Conservation (phyloP, 2,113 vertebrate species). For the Ploceus nigricollis region DNA sequence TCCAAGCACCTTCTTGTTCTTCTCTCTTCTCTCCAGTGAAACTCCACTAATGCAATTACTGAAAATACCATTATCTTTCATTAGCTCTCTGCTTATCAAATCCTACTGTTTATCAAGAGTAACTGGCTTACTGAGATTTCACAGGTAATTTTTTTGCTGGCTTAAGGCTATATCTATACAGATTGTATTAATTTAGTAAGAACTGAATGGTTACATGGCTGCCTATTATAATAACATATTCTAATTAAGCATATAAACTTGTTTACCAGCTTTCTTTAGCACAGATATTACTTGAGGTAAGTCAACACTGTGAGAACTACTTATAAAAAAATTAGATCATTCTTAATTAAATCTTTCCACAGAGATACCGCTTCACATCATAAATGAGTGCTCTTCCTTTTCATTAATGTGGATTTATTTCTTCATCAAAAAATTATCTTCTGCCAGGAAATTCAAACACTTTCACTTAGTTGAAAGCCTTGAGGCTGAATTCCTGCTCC, state of each 20-base stretch:
- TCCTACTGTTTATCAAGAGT: neutral
- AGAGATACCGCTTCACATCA: neutral
- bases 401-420: neutral
- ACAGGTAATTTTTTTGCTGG: neutral
- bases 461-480: neutral
- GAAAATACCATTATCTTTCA: neutral
- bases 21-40: neutral
- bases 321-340: slow-evolving; percentile 2
- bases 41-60: neutral
- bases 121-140: neutral
- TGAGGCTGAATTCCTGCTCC: neutral
- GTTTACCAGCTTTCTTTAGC: neutral
- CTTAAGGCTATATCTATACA: neutral
- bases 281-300: neutral
- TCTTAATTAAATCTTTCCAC: neutral
- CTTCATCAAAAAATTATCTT: slow-evolving; percentile 11
- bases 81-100: neutral
- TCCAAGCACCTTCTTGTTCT: neutral
- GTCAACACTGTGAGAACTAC: neutral
- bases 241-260: neutral
- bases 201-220: neutral
- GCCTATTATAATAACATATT: neutral
- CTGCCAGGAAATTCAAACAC: neutral
- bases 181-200: neutral
- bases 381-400: slow-evolving; percentile 5